These are phyloP conservation scores for Anguilla megastoma DNA, from an alignment of 2,797 vertebrate genomes.

Conservation along the genomic window DNA sequence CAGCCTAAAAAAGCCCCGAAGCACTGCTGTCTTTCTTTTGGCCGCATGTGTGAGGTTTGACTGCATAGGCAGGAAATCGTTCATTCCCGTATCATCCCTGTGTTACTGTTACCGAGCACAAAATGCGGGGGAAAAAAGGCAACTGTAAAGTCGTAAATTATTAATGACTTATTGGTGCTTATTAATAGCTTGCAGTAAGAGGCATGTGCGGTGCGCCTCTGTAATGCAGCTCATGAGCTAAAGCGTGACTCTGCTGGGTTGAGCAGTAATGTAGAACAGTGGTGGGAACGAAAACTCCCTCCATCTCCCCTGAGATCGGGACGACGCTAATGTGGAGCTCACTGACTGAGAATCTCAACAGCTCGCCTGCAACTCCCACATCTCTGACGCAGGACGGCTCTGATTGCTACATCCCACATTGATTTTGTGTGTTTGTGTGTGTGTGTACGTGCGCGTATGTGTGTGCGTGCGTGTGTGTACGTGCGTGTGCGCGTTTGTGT, in stretches of 20 bases:
- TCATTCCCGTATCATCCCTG: neutral
- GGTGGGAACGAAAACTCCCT: neutral
- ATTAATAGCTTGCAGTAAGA: neutral
- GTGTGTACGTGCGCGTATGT: neutral
- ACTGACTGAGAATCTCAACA: neutral
- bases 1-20: neutral
- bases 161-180: neutral
- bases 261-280: neutral
- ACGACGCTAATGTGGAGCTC: neutral
- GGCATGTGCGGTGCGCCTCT: conserved; percentile 10
- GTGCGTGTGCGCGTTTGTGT: neutral
- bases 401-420: neutral
- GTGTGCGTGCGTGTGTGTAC: neutral
- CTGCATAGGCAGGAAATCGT: neutral
- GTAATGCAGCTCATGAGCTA: neutral
- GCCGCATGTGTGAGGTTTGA: neutral
- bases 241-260: neutral
- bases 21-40: neutral
- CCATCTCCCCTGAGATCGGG: conserved; percentile 10
- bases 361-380: conserved; percentile 5
- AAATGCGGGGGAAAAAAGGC: neutral
- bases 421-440: neutral
- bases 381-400: neutral
- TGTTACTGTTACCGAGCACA: neutral
- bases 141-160: neutral